Base-by-base conservation (phyloP, 2,113 vertebrate species). In the Epinephelus cyanopodus region DNA sequence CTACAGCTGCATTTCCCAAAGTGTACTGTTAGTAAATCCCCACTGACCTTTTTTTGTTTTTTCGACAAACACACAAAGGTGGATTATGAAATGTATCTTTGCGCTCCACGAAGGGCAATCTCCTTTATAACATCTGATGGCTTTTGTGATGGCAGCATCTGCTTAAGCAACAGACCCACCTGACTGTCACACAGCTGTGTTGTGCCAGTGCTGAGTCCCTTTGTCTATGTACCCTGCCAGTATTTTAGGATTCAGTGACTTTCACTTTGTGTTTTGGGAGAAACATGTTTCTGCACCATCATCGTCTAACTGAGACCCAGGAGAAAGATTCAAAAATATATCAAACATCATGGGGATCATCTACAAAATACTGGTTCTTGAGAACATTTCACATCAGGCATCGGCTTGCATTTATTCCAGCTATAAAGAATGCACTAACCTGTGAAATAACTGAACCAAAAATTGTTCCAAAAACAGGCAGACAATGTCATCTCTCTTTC, bases 181-280 rank as follows among this genome's bases (percentile, higher is more conserved):
- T 56, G 62, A 62, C 58, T 79, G 58, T 70, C 57, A 54, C 53
- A 75, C 67, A 77, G 77, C 80, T 74, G 85, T 54, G 39, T 52
- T 50, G 63, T 68, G 29, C 37, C 77, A 58, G 33, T 17, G 45
- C 21, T 69, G 67, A 70, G 73, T 68, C 52, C 67, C 21, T 86
- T 65, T 33, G 37, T 79, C 72, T 54, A 15, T 13, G 50, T n/a
- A 66, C 19, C 56, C 45, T 13, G 47, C 56, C 37, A 37, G 56
- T 69, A 74, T 83, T 81, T 87, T 65, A 58, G 60, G 85, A 87
- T 79, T 74, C 37, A 67, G 27, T 85, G 77, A 83, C 58, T 73
- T 76, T 87, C 53, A 45, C 42, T 12, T 45, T 15, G 29, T 73
- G n/a, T 81, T 74, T 53, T 53, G 33, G 39, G 18, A 71, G 33